Base-by-base conservation (phyloP, 2,888 invertebrate genomes). In the Ptychoptera albimana region DNA sequence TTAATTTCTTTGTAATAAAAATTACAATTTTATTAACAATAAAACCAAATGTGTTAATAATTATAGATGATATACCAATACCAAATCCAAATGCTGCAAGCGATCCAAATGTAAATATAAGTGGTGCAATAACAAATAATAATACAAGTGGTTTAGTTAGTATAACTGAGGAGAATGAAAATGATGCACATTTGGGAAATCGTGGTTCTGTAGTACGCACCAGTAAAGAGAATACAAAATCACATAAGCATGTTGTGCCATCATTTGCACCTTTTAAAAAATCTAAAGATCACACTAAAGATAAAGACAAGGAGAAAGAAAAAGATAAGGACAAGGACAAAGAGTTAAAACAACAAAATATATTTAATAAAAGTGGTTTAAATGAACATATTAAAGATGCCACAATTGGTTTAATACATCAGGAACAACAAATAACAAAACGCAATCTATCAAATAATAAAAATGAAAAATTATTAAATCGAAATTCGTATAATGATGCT, bases 41-140 rank as follows among this genome's bases (percentile, higher is more conserved):
- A 16, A 23, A n/a, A 23, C 4, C n/a, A 35, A 15, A n/a, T n/a
- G n/a, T 11, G 5, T 40, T 31, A 13, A 41, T 48, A 48, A 58
- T 69, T 72, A 45, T 70, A 86, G 88, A 88, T 70, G 88, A 88
- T 66, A 88, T 88, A 67, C 88, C 87, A 39, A 88, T 88, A 56
- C 86, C 86, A 71, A 74, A 46, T 34, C 34, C 32, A 35, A 23
- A 23, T 23, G 23, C 23, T 23, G 23, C 7, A 23, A 23, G 7
- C 23, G 23, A 23, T 23, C 23, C 23, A 23, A 23, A 23, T 23
- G 23, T 23, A 23, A 23, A 23, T 23, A 23, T 23, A 23, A 23
- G 4, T 23, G 23, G 23, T 23, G 36, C 43, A n/a, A 51, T 48
- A 43, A 59, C 60, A 40, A 61, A 60, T 47, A 49, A 45, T 43